Percentiles rank a stretch among this genome's conserved stretches.
Conservation (phyloP, 1,140 invertebrate species). For the Magallana ariakensis region DNA sequence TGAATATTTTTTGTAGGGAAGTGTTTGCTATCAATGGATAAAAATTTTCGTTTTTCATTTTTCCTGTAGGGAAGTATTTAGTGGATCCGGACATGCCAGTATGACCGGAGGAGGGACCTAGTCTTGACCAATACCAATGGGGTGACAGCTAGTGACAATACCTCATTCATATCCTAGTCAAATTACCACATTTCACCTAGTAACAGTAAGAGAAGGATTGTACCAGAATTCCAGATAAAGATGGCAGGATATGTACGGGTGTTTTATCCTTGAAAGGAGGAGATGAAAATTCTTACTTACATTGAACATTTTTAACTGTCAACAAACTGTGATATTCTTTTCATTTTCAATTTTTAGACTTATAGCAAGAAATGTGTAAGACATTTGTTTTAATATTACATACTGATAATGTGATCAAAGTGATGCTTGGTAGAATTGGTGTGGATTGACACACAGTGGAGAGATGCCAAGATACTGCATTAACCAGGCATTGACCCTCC, state of each 20-base stretch:
- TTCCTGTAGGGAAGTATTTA: conserved; percentile 45
- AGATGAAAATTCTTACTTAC: neutral
- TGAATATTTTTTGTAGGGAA: neutral
- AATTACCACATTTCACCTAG: conserved; percentile 32
- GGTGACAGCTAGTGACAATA: conserved; percentile 35
- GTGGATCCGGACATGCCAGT: conserved; percentile 39
- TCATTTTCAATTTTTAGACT: conserved; percentile 24
- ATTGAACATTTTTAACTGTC: conserved; percentile 19
- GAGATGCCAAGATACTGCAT: neutral
- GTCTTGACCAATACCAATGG: conserved; percentile 24
- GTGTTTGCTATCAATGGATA: too few species aligned
- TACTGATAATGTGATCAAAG: neutral
- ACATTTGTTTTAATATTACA: neutral
- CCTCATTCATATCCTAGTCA: conserved; percentile 15
- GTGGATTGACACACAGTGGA: too few species aligned
- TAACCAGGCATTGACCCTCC: neutral
- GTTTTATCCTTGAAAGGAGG: neutral
- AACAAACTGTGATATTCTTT: conserved; percentile 16
- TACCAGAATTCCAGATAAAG: conserved; percentile 25
- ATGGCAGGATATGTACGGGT: neutral
- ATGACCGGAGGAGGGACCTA: neutral
- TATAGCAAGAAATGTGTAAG: neutral
- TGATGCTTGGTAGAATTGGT: neutral
- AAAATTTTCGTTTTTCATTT: neutral
- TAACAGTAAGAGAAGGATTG: conserved; percentile 2